Evolutionary conservation across 2,797 vertebrate species (phyloP), one percentile per base, ranked within the genome.

Genomic region (Alosa sapidissima): DNA sequence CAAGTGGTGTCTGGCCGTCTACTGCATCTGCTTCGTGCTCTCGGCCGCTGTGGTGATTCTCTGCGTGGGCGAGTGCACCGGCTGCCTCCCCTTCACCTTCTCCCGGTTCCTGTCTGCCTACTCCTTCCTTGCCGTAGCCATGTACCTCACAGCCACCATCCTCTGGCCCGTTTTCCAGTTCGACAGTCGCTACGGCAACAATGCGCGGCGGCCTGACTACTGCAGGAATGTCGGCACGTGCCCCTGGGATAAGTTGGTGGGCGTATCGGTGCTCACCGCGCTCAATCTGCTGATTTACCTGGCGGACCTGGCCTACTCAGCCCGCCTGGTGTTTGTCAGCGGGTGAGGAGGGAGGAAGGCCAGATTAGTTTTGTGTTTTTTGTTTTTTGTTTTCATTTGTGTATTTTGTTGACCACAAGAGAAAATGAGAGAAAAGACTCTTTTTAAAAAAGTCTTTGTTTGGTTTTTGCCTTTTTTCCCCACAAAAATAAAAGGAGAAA

Each of bases 1-100:
- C 48, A 93, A 96, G 89, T 98, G 97, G 96, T 98, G 97, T 85
- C 92, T 98, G 94, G 95, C 97, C 0, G 97, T 98, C 1, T 98
- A 97, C 86, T 96, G 96, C 92, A 96, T 98, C 92, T 98, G 97
- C 89, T 98, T 98, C 93, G 96, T 98, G 89, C 90, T 98, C 9
- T 97, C 97, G 0, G 94, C 96, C 1, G 93, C 92, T 1, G 93
- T 97, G 84, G 96, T 98, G 86, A 91, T 97, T 86, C 89, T 98
- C 84, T 97, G 93, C 60, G 93, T 98, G 24, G 95, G 96, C 0
- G 96, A 97, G 82, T 97, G 95, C 84, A 98, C 97, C 4, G 94
- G 96, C 82, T 92, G 88, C 33, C 93, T 98, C 36, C 97, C 97
- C 0, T 89, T 96, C 83, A 87, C 96, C 0, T 97, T 98, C 91